Evolutionary conservation across 92 coral and sea anemone species (phyloP).

Genomic region (Phymanthus crucifer): DNA sequence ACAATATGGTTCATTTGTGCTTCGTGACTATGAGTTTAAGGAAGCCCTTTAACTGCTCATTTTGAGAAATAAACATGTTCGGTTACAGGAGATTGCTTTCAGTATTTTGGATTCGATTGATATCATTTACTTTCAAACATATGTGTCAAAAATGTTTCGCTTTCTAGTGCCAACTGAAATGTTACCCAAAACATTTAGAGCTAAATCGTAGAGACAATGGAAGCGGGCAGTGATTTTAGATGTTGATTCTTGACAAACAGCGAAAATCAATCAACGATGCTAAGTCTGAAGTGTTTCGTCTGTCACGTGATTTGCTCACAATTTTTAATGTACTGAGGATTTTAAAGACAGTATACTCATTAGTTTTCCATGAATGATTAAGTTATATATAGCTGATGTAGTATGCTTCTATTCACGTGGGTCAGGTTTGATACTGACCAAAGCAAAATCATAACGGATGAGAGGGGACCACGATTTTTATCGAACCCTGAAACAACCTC

Average conservation of each 20-base stretch:
- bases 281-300: background rate
- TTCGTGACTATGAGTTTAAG: background rate
- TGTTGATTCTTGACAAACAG: background rate
- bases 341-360: too few relatives aligned
- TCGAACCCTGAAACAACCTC: too few relatives aligned
- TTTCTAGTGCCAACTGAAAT: background rate
- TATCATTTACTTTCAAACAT: background rate
- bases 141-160: constrained; percentile 3
- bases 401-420: too few relatives aligned
- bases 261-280: background rate
- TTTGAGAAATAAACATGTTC: background rate
- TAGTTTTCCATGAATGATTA: too few relatives aligned
- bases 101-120: background rate
- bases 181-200: constrained; percentile 1
- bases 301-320: background rate
- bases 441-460: too few relatives aligned
- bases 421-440: too few relatives aligned
- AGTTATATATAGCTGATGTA: too few relatives aligned
- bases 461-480: too few relatives aligned
- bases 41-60: background rate
- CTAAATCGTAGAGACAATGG: background rate
- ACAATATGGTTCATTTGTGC: background rate
- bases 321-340: too few relatives aligned
- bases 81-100: background rate
- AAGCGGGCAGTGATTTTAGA: background rate